Evolutionary conservation across 2,888 invertebrate genomes (phyloP).

Genomic region (Mythimna lalbum): DNA sequence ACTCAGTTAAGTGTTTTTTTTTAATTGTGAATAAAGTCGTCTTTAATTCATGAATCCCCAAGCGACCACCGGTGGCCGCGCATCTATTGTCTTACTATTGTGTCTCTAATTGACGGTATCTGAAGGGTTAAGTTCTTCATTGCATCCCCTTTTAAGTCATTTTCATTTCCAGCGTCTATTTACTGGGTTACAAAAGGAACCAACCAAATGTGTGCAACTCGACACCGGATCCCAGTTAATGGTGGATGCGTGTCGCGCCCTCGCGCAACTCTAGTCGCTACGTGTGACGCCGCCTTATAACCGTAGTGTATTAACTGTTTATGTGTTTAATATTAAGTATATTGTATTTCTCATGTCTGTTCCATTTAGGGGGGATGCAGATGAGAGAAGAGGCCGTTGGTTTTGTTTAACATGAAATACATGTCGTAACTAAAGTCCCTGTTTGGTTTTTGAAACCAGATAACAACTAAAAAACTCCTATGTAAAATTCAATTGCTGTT

Average conservation of each 20-base stretch:
- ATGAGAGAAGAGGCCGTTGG: background rate
- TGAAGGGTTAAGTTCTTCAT: too few species aligned
- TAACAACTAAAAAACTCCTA: too few species aligned
- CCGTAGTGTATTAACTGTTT: slow-evolving; percentile 49
- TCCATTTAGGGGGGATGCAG: slow-evolving; percentile 10
- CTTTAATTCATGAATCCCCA: too few species aligned
- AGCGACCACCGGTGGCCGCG: too few species aligned
- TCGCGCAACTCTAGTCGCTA: slow-evolving; percentile 41
- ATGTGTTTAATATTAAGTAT: slow-evolving; percentile 46
- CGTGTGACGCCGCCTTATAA: slow-evolving; percentile 51
- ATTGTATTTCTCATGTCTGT: slow-evolving; percentile 36
- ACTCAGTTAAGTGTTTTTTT: too few species aligned
- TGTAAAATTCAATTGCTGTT: too few species aligned
- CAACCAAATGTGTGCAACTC: slow-evolving; percentile 61
- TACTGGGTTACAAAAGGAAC: slow-evolving; percentile 45
- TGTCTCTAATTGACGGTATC: too few species aligned
- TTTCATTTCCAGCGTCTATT: background rate
- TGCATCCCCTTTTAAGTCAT: too few species aligned
- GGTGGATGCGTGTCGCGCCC: slow-evolving; percentile 76
- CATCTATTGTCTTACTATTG: too few species aligned
- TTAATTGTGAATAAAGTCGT: too few species aligned
- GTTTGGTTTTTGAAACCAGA: too few species aligned
- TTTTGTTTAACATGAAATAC: background rate
- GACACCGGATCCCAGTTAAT: slow-evolving; percentile 79
- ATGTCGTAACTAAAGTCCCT: too few species aligned